Percentiles rank a stretch among this genome's conserved stretches.
Evolutionary conservation across 2,113 vertebrate genomes (phyloP).

Genomic region (Sander vitreus): DNA sequence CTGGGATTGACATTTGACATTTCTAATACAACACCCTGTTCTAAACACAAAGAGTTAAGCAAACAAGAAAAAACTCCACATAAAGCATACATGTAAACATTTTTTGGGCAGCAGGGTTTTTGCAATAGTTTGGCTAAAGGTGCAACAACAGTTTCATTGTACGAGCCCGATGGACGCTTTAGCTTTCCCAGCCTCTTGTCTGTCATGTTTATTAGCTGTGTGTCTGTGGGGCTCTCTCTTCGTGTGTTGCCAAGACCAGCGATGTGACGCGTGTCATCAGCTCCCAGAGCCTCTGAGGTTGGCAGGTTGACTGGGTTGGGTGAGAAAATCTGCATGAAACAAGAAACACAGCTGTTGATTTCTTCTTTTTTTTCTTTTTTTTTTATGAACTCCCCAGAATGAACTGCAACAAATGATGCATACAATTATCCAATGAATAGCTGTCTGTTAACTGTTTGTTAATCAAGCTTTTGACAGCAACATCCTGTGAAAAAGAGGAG

Average conservation of each 20-base stretch:
- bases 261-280: not conserved
- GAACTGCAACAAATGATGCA: not conserved
- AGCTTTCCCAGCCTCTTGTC: not conserved
- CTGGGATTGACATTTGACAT: no score
- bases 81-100: not conserved
- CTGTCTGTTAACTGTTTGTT: not conserved
- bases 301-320: not conserved
- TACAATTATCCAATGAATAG: not conserved
- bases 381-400: not conserved
- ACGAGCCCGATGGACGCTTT: not conserved
- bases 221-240: not conserved
- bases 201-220: not conserved
- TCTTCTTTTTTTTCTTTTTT: not conserved
- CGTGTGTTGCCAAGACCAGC: not conserved
- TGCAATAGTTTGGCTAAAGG: not conserved
- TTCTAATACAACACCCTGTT: not conserved
- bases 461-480: not conserved
- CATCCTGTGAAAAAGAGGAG: not conserved
- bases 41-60: not conserved
- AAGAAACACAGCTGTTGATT: slow-evolving; percentile 5
- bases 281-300: not conserved
- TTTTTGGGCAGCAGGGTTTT: not conserved
- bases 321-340: not conserved
- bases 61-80: not conserved
- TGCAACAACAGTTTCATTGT: not conserved